Conservation (phyloP, 2,113 vertebrate species). For the Arizona elegans region DNA sequence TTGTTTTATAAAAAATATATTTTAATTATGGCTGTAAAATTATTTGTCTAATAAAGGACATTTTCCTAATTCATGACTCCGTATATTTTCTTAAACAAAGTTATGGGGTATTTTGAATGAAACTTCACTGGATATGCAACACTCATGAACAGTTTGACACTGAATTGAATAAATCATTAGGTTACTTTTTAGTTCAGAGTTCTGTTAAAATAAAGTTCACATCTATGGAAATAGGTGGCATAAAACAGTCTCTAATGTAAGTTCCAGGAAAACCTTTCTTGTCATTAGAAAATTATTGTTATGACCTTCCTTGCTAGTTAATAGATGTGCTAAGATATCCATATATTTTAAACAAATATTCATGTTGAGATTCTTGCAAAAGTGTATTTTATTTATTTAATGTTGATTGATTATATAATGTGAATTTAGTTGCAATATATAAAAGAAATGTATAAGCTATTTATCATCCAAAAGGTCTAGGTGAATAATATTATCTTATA, state of each 20-base stretch:
- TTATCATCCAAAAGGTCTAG: background rate
- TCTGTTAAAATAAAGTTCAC: background rate
- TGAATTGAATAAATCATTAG: background rate
- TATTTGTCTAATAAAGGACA: slow-evolving; percentile 23
- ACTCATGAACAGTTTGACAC: background rate
- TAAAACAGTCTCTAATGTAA: background rate
- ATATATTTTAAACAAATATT: background rate
- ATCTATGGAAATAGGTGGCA: background rate
- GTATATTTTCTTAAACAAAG: background rate
- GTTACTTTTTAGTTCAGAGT: background rate
- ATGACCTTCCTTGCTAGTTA: background rate
- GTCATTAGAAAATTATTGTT: background rate
- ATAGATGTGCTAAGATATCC: background rate
- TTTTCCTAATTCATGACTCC: slow-evolving; percentile 2
- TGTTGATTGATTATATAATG: background rate
- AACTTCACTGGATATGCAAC: background rate
- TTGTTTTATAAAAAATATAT: slow-evolving; percentile 11
- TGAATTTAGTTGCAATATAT: background rate
- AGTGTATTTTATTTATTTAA: background rate
- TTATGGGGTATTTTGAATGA: background rate
- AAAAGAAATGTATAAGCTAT: background rate
- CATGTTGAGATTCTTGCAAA: background rate
- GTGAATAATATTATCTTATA: background rate
- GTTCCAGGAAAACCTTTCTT: background rate
- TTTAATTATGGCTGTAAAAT: background rate